A percentile compares a stretch with the other conserved stretches of the same genome.
phyloP scores from a whole-genome alignment of 2,113 vertebrate genomes.

The Sorex fumeus region DNA sequence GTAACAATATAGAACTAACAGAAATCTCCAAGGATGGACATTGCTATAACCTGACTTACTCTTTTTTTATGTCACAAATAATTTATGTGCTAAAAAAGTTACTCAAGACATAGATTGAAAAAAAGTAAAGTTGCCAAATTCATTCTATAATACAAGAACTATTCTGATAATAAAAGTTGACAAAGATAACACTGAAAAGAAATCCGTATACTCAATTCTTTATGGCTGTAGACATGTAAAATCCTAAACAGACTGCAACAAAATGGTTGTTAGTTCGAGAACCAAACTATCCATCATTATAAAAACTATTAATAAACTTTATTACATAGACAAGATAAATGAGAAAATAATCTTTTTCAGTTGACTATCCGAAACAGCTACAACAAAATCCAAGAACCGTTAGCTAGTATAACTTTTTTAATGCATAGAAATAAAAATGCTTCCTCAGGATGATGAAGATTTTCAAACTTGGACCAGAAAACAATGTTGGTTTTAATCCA shows the following conservation, averaged over 20 bases:
- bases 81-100: conserved; percentile 43
- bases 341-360: conserved; percentile 58
- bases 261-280: conserved; percentile 56
- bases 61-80: background rate
- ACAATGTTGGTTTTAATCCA: background rate
- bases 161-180: conserved; percentile 63
- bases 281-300: conserved; percentile 48
- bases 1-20: background rate
- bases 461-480: background rate
- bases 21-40: conserved; percentile 6
- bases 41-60: background rate
- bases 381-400: conserved; percentile 57
- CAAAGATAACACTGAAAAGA: background rate
- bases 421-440: conserved; percentile 17
- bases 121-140: conserved; percentile 17
- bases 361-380: background rate
- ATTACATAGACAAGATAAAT: conserved; percentile 37
- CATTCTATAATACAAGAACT: conserved; percentile 24
- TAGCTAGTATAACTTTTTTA: conserved; percentile 36
- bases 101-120: background rate
- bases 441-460: conserved; percentile 1
- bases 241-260: conserved; percentile 39
- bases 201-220: conserved; percentile 31
- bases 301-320: conserved; percentile 63
- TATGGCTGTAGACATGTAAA: conserved; percentile 27